Conservation (phyloP, 1,140 invertebrate genomes). For the Trichogramma pretiosum region DNA sequence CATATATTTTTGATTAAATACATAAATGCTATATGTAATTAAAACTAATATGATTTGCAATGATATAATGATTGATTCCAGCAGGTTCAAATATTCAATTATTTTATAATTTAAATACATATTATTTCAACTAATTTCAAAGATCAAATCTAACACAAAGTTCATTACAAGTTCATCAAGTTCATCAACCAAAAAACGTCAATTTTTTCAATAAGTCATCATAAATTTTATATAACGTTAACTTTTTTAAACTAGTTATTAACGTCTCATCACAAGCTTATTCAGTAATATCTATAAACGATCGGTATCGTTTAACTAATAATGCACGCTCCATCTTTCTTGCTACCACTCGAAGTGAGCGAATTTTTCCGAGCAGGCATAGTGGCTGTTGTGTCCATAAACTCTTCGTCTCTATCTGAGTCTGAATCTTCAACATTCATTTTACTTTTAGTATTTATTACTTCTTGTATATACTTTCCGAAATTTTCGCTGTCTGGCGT, state of each 20-base stretch:
- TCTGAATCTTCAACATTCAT: constrained; percentile 27
- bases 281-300: no score
- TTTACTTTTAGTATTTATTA: constrained; percentile 14
- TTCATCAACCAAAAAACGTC: neutral
- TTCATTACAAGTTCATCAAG: no score
- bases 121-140: no score
- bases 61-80: no score
- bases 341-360: constrained; percentile 31
- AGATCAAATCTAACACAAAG: no score
- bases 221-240: no score
- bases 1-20: no score
- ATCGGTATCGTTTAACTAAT: constrained; percentile 32
- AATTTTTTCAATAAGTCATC: neutral
- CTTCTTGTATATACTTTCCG: constrained; percentile 29
- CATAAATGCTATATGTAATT: no score
- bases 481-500: constrained; percentile 31
- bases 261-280: no score
- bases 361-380: constrained; percentile 33
- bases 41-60: no score
- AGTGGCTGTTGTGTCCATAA: constrained; percentile 39
- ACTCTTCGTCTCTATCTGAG: constrained; percentile 42
- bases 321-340: constrained; percentile 28
- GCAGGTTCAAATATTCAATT: no score
- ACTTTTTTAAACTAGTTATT: neutral
- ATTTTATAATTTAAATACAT: no score